phyloP scores from a whole-genome alignment of 2,888 invertebrate genomes.

The Brachyopa scutellaris region DNA sequence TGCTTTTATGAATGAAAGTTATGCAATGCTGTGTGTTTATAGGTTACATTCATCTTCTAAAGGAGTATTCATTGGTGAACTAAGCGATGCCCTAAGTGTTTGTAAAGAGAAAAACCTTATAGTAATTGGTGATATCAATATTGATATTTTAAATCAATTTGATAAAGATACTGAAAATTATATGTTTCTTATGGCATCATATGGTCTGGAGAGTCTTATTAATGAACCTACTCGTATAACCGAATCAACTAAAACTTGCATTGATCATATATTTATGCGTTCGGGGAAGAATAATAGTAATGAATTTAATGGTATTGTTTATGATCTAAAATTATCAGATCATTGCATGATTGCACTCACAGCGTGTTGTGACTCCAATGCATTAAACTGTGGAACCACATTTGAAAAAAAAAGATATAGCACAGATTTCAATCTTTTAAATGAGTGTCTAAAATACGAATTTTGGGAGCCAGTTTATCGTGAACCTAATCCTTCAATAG shows the following conservation, averaged over 20 bases:
- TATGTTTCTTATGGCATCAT: conserved; percentile 5
- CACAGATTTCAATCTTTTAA: neutral
- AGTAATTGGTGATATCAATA: neutral
- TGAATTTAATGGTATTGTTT: conserved; percentile 2
- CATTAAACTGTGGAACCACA: neutral
- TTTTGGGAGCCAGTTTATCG: conserved; percentile 16
- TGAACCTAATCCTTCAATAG: conserved; percentile 15
- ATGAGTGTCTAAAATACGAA: neutral
- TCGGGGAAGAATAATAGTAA: conserved; percentile 7
- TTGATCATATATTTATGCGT: conserved; percentile 7
- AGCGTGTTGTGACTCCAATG: neutral
- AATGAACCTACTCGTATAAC: conserved; percentile 1
- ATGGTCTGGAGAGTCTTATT: conserved; percentile 8
- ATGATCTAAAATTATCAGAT: conserved; percentile 25
- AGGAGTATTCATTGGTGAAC: neutral
- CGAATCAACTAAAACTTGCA: neutral
- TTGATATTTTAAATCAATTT: neutral
- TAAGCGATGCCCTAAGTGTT: too few species aligned
- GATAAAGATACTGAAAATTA: conserved; percentile 12
- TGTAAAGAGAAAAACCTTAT: neutral
- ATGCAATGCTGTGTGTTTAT: conserved; percentile 1
- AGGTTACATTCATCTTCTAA: neutral
- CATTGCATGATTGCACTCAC: conserved; percentile 20
- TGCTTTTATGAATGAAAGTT: neutral
- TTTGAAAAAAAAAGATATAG: neutral